These are phyloP conservation scores for Adoxophyes honmai DNA, from an alignment of 1,140 invertebrate species.

Conservation along the genomic window DNA sequence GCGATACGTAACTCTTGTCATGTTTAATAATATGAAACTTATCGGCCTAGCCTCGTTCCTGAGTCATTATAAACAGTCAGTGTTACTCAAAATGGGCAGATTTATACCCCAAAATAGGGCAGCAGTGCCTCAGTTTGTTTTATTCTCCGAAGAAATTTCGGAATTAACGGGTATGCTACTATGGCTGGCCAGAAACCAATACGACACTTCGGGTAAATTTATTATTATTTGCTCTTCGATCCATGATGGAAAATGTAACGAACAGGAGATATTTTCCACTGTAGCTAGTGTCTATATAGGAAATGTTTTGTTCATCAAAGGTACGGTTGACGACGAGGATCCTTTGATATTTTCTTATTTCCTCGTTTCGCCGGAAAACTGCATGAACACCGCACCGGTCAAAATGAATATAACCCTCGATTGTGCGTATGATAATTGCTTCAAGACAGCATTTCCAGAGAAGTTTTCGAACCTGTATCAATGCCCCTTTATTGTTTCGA, in stretches of 20 bases:
- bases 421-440: slow-evolving; percentile 37
- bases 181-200: slow-evolving; percentile 33
- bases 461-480: slow-evolving; percentile 39
- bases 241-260: slow-evolving; percentile 33
- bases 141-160: slow-evolving; percentile 38
- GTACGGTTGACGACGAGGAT: slow-evolving; percentile 14
- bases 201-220: slow-evolving; percentile 44
- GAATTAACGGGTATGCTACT: slow-evolving; percentile 37
- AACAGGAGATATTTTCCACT: slow-evolving; percentile 35
- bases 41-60: slow-evolving; percentile 39
- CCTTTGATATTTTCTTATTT: slow-evolving; percentile 33
- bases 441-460: slow-evolving; percentile 33
- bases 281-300: slow-evolving; percentile 28
- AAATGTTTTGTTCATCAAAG: slow-evolving; percentile 42
- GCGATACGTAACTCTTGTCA: slow-evolving; percentile 44
- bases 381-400: slow-evolving; percentile 30
- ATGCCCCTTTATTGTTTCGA: slow-evolving; percentile 45
- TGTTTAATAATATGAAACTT: slow-evolving; percentile 32
- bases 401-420: slow-evolving; percentile 21
- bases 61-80: slow-evolving; percentile 34
- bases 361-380: slow-evolving; percentile 36
- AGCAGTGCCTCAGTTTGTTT: slow-evolving; percentile 39
- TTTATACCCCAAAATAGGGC: slow-evolving; percentile 20
- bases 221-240: slow-evolving; percentile 38
- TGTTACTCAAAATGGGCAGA: slow-evolving; percentile 37